Evolutionary conservation across 2,113 vertebrate genomes (phyloP).

Genomic region (Hydrochoerus hydrochaeris): DNA sequence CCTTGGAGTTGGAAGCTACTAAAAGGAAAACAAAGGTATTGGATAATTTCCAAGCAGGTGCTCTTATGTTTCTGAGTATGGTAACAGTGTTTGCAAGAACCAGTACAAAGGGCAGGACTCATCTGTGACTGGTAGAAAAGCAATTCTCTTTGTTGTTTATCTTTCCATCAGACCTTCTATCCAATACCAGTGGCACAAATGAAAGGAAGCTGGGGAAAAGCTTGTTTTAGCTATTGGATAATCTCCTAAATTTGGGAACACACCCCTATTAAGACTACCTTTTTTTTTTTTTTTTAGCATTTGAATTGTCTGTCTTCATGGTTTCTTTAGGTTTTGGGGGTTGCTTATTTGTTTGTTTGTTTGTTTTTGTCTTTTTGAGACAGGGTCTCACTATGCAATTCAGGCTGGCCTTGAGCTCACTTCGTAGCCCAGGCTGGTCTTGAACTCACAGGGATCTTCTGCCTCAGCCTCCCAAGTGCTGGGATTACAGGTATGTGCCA

Average conservation of each 20-base stretch:
- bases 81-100: constrained; percentile 48
- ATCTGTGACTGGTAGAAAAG: constrained; percentile 38
- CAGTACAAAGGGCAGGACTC: not conserved
- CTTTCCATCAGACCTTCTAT: not conserved
- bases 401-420: too few relatives aligned
- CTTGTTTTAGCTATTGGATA: not conserved
- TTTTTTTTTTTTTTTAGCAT: constrained; percentile 34
- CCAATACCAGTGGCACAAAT: not conserved
- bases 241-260: not conserved
- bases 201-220: not conserved
- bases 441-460: too few relatives aligned
- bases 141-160: not conserved
- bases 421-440: too few relatives aligned
- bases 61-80: not conserved
- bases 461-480: too few relatives aligned
- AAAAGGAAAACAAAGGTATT: constrained; percentile 30
- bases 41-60: not conserved
- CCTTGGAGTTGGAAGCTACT: not conserved
- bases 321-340: constrained; percentile 54
- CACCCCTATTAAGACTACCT: not conserved
- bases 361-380: too few relatives aligned
- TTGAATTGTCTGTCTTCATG: constrained; percentile 5
- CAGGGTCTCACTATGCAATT: too few relatives aligned
- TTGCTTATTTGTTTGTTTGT: too few relatives aligned
- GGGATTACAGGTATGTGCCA: too few relatives aligned